Percentiles rank a stretch among this genome's conserved stretches.
Conservation (phyloP, 2,113 vertebrate species). For the Callospermophilus lateralis region DNA sequence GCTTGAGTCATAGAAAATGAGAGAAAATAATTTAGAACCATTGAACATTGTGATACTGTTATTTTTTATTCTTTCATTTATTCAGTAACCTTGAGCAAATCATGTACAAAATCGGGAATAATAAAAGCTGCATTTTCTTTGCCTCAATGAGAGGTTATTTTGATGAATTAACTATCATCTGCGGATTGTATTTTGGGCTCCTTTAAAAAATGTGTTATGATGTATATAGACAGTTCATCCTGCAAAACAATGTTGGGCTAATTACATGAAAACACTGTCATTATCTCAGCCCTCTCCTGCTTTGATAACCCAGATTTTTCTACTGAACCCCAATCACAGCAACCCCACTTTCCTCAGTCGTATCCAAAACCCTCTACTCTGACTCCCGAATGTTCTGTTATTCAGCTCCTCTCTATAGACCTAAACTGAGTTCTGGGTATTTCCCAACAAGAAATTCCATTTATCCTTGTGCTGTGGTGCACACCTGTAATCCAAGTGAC, state of each 20-base stretch:
- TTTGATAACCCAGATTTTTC: conserved; percentile 55
- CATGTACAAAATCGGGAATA: conserved; percentile 62
- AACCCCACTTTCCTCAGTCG: neutral
- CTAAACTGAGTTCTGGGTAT: conserved; percentile 35
- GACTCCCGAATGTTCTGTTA: conserved; percentile 1
- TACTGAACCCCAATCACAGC: conserved; percentile 30
- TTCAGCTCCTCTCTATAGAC: neutral
- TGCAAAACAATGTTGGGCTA: conserved; percentile 58
- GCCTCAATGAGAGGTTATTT: conserved; percentile 66
- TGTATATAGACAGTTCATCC: conserved; percentile 47
- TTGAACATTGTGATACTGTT: conserved; percentile 48
- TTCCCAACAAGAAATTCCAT: conserved; percentile 11
- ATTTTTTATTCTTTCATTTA: conserved; percentile 71
- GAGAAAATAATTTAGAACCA: conserved; percentile 64
- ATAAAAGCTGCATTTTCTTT: conserved; percentile 71
- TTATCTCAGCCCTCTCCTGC: conserved; percentile 32
- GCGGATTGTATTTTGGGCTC: conserved; percentile 55
- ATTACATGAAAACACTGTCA: conserved; percentile 53
- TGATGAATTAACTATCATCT: conserved; percentile 70
- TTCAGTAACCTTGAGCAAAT: conserved; percentile 64
- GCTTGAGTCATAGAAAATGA: conserved; percentile 64
- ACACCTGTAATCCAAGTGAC: too few relatives aligned
- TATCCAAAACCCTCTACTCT: neutral
- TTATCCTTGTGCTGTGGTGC: too few relatives aligned
- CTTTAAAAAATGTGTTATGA: conserved; percentile 55